Conservation (phyloP, 64 coral and sea anemone genomes). For the Hydrozoanthus tunicans region DNA sequence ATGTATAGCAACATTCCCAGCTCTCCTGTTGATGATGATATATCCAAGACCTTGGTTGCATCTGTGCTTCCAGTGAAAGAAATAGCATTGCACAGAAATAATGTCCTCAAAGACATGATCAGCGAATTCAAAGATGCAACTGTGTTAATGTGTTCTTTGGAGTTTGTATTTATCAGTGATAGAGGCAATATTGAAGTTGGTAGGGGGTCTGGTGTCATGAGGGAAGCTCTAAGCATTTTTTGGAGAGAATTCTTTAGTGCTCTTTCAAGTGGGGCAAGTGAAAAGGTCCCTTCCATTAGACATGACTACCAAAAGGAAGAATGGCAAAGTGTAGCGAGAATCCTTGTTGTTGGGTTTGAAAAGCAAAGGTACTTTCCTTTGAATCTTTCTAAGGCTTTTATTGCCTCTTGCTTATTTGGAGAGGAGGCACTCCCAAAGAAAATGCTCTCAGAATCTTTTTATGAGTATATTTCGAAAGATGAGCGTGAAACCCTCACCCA, state of each 20-base stretch:
- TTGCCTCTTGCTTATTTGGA: constrained; percentile 40
- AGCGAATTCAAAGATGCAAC: constrained; percentile 25
- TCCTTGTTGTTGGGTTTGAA: neutral
- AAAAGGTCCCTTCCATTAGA: neutral
- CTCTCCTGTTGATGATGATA: constrained; percentile 12
- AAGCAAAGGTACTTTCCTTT: constrained; percentile 57
- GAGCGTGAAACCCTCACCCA: constrained; percentile 40
- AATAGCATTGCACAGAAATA: constrained; percentile 51
- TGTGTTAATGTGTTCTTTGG: neutral
- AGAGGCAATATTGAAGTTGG: neutral
- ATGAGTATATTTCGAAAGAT: constrained; percentile 46
- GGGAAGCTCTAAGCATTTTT: neutral
- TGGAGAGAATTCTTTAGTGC: neutral
- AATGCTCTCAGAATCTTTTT: constrained; percentile 18
- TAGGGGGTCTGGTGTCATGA: neutral
- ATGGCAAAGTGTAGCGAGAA: too few relatives aligned
- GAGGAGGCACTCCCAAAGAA: constrained; percentile 33
- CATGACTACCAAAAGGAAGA: too few relatives aligned
- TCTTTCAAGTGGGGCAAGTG: neutral
- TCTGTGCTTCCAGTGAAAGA: constrained; percentile 49
- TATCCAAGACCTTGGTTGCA: neutral
- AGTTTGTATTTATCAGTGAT: too few relatives aligned
- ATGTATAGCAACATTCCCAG: neutral
- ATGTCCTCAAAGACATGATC: constrained; percentile 40
- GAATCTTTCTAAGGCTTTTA: constrained; percentile 39